These are phyloP conservation scores for Etia nguti DNA, from an alignment of 2,113 vertebrate genomes.

Conservation along the genomic window DNA sequence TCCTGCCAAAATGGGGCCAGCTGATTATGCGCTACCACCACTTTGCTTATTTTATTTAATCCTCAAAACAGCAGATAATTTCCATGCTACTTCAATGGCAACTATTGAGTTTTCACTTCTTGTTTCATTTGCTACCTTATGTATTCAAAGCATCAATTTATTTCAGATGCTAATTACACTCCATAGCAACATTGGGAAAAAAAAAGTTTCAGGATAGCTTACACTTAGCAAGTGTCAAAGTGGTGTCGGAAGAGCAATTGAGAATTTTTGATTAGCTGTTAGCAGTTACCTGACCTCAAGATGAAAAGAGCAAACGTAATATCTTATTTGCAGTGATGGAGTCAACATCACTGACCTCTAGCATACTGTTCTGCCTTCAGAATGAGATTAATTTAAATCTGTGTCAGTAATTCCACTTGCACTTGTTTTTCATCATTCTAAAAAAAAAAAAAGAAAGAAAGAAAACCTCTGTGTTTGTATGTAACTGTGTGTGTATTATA, in stretches of 20 bases:
- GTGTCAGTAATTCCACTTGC: background rate
- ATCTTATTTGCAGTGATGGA: constrained; percentile 16
- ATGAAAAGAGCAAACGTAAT: constrained; percentile 20
- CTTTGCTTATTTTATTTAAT: constrained; percentile 67
- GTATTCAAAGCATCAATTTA: constrained; percentile 17
- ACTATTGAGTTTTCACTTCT: constrained; percentile 33
- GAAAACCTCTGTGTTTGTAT: background rate
- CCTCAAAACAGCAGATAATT: constrained; percentile 63
- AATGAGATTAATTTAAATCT: constrained; percentile 9
- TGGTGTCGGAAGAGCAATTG: constrained; percentile 19
- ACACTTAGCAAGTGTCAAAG: background rate
- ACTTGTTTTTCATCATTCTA: background rate
- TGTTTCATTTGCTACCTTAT: background rate
- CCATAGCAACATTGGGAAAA: background rate
- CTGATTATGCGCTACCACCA: constrained; percentile 59
- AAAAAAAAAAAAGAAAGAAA: background rate
- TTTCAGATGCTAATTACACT: background rate
- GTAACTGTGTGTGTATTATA: background rate
- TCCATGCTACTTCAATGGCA: constrained; percentile 52
- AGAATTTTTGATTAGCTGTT: constrained; percentile 36
- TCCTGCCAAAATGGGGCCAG: constrained; percentile 58
- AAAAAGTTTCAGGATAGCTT: background rate
- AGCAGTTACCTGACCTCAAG: constrained; percentile 39
- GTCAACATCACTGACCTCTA: constrained; percentile 6
- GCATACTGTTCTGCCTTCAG: background rate